Evolutionary conservation across 2,113 vertebrate species (phyloP), one percentile per base, ranked within the genome.

Genomic region (Erythrolamprus reginae): DNA sequence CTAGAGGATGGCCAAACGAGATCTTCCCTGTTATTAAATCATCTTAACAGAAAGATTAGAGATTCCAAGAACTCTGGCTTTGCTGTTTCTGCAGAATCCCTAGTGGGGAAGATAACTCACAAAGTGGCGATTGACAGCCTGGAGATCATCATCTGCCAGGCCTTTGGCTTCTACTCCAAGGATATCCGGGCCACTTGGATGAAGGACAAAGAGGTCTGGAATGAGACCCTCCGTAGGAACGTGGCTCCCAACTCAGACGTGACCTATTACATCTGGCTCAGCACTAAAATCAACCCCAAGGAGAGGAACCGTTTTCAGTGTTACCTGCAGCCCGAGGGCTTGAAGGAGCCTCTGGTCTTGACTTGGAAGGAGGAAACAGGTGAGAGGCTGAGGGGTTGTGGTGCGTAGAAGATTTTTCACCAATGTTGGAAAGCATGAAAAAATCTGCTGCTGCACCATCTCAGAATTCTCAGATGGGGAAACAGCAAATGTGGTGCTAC

Each of bases 31-130:
- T 6, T 10, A 21, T 47, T 10, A 10, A 48, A 10, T 47, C 10
- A 48, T 8, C 45, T 26, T 0, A 0, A 24, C 6, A 47, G 45
- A 3, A 82, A 23, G 0, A 1, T 23, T 47, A 10, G 3, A 47
- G 0, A 48, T 23, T 3, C 23, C 4, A 23, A 3, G 26, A 50
- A 26, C 45, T 45, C 45, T 50, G 0, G 6, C 3, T 13, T 47
- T 51, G 83, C 12, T 28, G 5, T 8, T 85, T 51, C 10, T n/a
- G 24, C 48, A 85, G 83, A 51, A 26, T 10, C 24, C 5, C 48
- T 28, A 5, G 10, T 7, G 24, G 47, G 48, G 83, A 85, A 85
- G 48, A 48, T 85, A 48, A 85, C 48, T 12, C 10, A 2, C 2
- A 17, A 52, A 1, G 1, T 28, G 13, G 84, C 17, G 0, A 2